Percentiles rank a stretch among this genome's conserved stretches.
phyloP scores from a whole-genome alignment of 2,888 invertebrate species.

The Ernsta delagoae region DNA sequence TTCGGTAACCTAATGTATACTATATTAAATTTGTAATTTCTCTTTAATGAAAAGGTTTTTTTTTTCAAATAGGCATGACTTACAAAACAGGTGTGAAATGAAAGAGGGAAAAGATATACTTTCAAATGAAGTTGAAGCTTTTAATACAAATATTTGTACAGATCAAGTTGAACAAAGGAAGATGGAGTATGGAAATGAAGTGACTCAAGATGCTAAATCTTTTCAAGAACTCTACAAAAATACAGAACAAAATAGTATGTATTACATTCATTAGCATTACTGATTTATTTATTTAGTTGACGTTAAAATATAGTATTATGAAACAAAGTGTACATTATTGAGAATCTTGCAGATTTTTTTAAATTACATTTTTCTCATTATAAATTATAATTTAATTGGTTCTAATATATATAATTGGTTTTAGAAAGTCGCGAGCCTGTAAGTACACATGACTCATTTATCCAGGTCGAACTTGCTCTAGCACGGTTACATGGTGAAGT shows the following conservation, averaged over 20 bases:
- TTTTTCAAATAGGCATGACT: not conserved
- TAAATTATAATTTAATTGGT: too few relatives aligned
- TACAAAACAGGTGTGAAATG: conserved; percentile 1
- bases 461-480: not conserved
- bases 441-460: conserved; percentile 2
- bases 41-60: too few relatives aligned
- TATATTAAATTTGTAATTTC: too few relatives aligned
- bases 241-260: not conserved
- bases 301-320: too few relatives aligned
- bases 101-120: not conserved
- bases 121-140: not conserved
- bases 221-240: not conserved
- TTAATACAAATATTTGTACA: not conserved
- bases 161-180: not conserved
- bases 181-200: not conserved
- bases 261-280: too few relatives aligned
- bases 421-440: not conserved
- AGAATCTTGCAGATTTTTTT: not conserved
- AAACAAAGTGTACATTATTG: too few relatives aligned
- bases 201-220: not conserved
- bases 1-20: too few relatives aligned
- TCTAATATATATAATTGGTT: too few relatives aligned
- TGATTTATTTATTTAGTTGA: too few relatives aligned
- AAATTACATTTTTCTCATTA: too few relatives aligned
- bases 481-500: not conserved